phyloP scores from a whole-genome alignment of 2,113 vertebrate genomes.

The Castor canadensis region DNA sequence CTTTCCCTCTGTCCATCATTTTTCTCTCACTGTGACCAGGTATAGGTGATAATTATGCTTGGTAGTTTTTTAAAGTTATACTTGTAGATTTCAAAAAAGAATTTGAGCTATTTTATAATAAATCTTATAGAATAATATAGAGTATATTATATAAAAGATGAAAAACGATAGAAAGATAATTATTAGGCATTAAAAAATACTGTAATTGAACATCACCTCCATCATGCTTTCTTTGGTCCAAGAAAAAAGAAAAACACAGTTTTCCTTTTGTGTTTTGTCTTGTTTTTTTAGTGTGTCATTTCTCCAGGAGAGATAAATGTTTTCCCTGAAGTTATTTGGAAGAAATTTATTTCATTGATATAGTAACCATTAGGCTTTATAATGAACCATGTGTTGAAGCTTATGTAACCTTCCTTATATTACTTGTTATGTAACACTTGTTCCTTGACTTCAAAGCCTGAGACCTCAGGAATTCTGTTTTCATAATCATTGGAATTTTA shows the following conservation, averaged over 20 bases:
- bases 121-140: neutral
- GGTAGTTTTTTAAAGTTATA: neutral
- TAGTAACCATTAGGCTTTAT: neutral
- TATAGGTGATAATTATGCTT: neutral
- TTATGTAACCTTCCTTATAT: neutral
- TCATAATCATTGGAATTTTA: neutral
- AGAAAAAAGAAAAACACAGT: neutral
- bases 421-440: neutral
- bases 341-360: constrained; percentile 4
- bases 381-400: neutral
- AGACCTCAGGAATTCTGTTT: neutral
- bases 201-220: neutral
- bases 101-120: constrained; percentile 10
- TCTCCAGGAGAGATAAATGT: neutral
- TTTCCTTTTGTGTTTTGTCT: neutral
- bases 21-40: neutral
- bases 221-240: neutral
- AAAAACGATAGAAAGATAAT: constrained; percentile 1
- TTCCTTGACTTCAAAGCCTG: neutral
- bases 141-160: neutral
- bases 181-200: neutral
- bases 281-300: neutral
- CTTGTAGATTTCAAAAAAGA: constrained; percentile 3
- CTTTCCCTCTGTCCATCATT: neutral
- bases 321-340: constrained; percentile 24